Percentiles rank a stretch among this genome's conserved stretches.
phyloP scores from a whole-genome alignment of 2,113 vertebrate species.

The Ptyas mucosa region DNA sequence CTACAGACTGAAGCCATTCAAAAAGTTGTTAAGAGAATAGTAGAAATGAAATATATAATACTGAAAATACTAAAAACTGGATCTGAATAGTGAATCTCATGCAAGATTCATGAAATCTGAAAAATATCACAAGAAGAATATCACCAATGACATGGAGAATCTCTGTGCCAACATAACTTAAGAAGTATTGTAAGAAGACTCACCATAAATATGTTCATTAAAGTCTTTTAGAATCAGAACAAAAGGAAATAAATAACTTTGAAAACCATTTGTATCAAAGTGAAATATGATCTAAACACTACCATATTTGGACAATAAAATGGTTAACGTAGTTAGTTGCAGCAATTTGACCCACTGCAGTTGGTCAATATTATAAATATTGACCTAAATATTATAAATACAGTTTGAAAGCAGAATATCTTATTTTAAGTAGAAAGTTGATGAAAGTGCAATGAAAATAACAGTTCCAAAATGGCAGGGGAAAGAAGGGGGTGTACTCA shows the following conservation, averaged over 20 bases:
- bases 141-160: background rate
- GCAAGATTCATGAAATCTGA: background rate
- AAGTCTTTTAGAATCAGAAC: background rate
- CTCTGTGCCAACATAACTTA: background rate
- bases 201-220: background rate
- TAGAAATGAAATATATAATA: background rate
- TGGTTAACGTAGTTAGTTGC: background rate
- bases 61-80: background rate
- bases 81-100: background rate
- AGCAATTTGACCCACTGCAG: background rate
- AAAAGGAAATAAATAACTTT: background rate
- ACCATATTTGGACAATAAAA: background rate
- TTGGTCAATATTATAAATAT: background rate
- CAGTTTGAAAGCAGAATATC: background rate
- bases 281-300: background rate
- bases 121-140: background rate
- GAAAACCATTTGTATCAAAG: background rate
- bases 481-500: background rate
- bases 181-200: background rate
- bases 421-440: background rate
- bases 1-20: background rate
- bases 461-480: background rate
- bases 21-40: background rate
- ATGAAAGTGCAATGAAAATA: background rate
- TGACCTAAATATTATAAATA: background rate